Conservation (phyloP, 2,797 vertebrate genomes). For the Delichon dasypus region DNA sequence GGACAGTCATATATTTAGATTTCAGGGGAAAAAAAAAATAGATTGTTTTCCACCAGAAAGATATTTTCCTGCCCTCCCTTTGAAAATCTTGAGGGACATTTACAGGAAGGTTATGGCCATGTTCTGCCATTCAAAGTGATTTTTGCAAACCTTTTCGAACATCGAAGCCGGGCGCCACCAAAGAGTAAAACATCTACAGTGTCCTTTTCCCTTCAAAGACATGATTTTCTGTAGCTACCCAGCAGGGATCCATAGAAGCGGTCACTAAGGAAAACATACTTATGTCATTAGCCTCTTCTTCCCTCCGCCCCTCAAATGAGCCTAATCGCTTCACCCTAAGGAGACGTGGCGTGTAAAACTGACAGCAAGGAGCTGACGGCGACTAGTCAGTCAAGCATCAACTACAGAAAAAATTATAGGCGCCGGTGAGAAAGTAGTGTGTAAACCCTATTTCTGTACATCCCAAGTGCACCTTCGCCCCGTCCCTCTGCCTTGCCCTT, state of each 20-base stretch:
- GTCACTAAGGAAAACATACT: background rate
- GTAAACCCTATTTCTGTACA: background rate
- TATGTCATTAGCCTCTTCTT: background rate
- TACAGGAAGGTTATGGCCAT: background rate
- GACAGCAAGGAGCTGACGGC: background rate
- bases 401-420: background rate
- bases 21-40: fast-evolving
- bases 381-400: background rate
- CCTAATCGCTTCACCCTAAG: background rate
- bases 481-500: background rate
- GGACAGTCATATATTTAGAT: background rate
- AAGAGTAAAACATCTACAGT: background rate
- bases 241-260: background rate
- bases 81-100: background rate
- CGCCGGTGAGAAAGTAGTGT: background rate
- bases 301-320: background rate
- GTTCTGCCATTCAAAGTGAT: background rate
- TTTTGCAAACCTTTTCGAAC: background rate
- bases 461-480: background rate
- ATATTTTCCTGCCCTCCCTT: background rate
- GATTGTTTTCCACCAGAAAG: background rate
- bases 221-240: background rate
- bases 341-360: background rate
- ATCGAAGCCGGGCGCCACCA: background rate
- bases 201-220: background rate